Percentiles rank a stretch among this genome's conserved stretches.
Evolutionary conservation across 2,797 vertebrate species (phyloP).

Genomic region (Aphelocoma californica): DNA sequence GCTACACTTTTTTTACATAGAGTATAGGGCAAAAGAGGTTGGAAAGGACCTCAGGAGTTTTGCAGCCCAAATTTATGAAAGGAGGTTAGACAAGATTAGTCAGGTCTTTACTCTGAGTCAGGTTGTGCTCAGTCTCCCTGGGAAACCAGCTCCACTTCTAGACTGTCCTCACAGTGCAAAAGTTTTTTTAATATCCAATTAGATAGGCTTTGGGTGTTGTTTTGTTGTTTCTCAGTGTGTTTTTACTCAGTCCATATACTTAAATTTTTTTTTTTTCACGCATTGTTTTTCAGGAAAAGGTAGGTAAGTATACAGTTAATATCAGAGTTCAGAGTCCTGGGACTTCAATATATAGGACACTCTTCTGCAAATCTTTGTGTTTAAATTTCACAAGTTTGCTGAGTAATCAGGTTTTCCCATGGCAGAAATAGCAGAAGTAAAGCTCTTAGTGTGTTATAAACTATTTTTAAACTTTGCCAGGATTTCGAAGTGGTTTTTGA

Average conservation of each 20-base stretch:
- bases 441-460: background rate
- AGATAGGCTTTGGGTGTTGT: background rate
- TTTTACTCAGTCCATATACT: background rate
- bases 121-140: background rate
- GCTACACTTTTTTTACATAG: background rate
- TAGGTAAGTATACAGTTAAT: background rate
- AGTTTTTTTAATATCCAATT: rapidly evolving
- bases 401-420: background rate
- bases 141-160: background rate
- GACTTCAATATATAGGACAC: background rate
- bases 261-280: background rate
- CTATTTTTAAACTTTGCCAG: background rate
- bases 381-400: background rate
- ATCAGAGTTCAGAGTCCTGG: background rate
- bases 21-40: background rate
- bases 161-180: background rate
- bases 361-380: background rate
- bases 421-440: background rate
- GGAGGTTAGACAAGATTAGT: background rate
- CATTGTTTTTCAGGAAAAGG: background rate
- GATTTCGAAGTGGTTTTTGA: background rate
- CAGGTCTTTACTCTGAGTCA: background rate
- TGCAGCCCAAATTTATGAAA: background rate
- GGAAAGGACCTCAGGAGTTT: background rate
- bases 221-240: background rate